Percentiles rank a stretch among this genome's conserved stretches.
Evolutionary conservation across 2,888 invertebrate species (phyloP).

Genomic region (Yponomeuta malinellus): DNA sequence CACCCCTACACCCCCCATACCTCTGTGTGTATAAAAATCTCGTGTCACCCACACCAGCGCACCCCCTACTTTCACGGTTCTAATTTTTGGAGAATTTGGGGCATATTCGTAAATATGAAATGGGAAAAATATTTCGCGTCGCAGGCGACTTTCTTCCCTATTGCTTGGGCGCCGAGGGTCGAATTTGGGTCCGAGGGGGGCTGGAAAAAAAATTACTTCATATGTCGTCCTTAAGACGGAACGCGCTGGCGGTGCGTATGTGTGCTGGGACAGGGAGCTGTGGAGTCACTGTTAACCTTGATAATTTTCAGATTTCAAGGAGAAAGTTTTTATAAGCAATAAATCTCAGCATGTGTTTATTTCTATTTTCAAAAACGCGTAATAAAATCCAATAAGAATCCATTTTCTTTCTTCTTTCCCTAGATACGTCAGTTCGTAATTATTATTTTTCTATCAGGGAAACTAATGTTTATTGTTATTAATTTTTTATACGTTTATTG

Average conservation of each 20-base stretch:
- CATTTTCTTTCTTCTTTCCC: not conserved
- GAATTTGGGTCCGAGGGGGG: conserved; percentile 35
- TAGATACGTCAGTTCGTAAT: too few relatives aligned
- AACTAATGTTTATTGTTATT: not conserved
- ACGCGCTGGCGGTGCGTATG: conserved; percentile 71
- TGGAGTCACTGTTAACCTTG: conserved; percentile 36
- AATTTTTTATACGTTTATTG: not conserved
- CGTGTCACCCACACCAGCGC: conserved; percentile 40
- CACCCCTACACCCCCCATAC: conserved; percentile 29
- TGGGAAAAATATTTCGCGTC: conserved; percentile 73
- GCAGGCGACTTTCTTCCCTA: conserved; percentile 41
- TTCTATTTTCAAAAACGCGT: not conserved
- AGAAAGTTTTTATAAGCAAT: not conserved
- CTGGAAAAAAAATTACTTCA: conserved; percentile 75
- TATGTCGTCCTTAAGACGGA: conserved; percentile 77
- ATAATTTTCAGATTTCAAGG: conserved; percentile 1
- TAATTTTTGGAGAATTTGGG: conserved; percentile 77
- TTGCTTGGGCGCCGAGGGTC: conserved; percentile 28
- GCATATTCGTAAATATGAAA: conserved; percentile 78
- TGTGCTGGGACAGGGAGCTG: conserved; percentile 48
- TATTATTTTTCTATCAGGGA: not conserved
- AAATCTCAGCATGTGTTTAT: not conserved
- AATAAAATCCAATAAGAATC: not conserved
- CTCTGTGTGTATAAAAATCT: conserved; percentile 47
- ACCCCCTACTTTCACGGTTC: conserved; percentile 72